These are phyloP conservation scores for Synchiropus splendidus DNA, from an alignment of 2,113 vertebrate species.

Conservation along the genomic window DNA sequence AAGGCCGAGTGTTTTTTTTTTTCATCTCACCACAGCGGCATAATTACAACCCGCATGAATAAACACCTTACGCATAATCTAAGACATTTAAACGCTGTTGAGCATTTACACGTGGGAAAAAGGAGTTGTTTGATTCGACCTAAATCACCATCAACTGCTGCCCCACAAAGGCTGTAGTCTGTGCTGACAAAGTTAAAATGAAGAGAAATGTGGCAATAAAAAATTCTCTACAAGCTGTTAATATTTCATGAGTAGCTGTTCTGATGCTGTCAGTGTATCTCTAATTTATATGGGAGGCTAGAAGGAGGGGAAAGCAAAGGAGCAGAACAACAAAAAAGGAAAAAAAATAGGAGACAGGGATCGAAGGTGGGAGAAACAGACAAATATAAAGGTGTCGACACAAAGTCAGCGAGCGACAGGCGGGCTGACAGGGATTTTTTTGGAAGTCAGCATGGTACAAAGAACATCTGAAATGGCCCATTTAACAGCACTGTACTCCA, in stretches of 20 bases:
- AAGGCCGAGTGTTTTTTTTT: not conserved
- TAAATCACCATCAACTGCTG: conserved; percentile 14
- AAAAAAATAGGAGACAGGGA: not conserved
- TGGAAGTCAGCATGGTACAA: conserved; percentile 71
- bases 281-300: conserved; percentile 55
- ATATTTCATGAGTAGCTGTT: conserved; percentile 69
- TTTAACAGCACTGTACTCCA: conserved; percentile 76
- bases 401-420: conserved; percentile 21
- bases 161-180: conserved; percentile 51
- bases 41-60: conserved; percentile 29
- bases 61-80: conserved; percentile 17
- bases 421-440: conserved; percentile 55
- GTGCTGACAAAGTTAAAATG: conserved; percentile 63
- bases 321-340: conserved; percentile 1
- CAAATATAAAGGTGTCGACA: conserved; percentile 23
- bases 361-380: conserved; percentile 14
- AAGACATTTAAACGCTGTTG: too few relatives aligned
- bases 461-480: conserved; percentile 76
- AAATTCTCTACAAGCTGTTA: conserved; percentile 67
- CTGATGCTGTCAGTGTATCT: conserved; percentile 49
- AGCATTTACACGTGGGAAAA: conserved; percentile 11
- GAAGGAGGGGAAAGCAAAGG: conserved; percentile 10
- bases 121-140: conserved; percentile 35
- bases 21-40: conserved; percentile 7
- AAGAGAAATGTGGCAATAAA: conserved; percentile 59